Evolutionary conservation across 2,888 invertebrate genomes (phyloP).

Genomic region (Leptinotarsa tumamoca): DNA sequence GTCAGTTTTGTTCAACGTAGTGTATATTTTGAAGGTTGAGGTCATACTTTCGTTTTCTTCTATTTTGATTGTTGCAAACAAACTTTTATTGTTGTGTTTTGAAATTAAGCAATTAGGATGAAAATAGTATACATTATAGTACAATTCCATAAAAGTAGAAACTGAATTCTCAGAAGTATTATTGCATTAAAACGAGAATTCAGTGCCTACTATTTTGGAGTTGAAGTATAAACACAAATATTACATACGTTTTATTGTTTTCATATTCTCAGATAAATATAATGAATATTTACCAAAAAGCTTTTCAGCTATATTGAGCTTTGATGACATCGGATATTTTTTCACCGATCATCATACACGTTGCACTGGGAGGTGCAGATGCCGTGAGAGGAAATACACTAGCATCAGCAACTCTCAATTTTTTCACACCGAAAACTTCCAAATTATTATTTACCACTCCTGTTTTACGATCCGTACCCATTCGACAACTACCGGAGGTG

Average conservation of each 20-base stretch:
- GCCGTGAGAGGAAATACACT: slow-evolving; percentile 74
- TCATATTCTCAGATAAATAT: not conserved
- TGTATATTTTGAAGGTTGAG: no score
- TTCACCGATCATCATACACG: slow-evolving; percentile 77
- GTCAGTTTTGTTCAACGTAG: no score
- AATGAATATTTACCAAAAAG: not conserved
- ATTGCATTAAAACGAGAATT: no score
- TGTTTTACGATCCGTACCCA: slow-evolving; percentile 73
- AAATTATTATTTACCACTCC: slow-evolving; percentile 73
- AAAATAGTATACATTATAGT: no score
- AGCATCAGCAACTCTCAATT: slow-evolving; percentile 74
- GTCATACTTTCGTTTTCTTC: no score
- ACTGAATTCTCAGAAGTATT: no score
- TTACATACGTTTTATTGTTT: not conserved
- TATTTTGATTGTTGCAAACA: no score
- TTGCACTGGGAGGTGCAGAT: slow-evolving; percentile 76
- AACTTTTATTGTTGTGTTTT: no score
- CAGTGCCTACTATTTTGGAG: no score
- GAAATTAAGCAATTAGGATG: no score
- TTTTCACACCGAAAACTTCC: slow-evolving; percentile 71
- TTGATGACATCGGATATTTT: slow-evolving; percentile 76
- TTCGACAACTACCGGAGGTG: slow-evolving; percentile 76
- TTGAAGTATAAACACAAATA: not conserved
- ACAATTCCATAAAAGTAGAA: no score
- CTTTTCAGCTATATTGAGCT: slow-evolving; percentile 50